Percentiles rank a stretch among this genome's conserved stretches.
These are phyloP conservation scores for Caenorhabditis doughertyi DNA, from an alignment of 2,888 invertebrate genomes.

Conservation along the genomic window DNA sequence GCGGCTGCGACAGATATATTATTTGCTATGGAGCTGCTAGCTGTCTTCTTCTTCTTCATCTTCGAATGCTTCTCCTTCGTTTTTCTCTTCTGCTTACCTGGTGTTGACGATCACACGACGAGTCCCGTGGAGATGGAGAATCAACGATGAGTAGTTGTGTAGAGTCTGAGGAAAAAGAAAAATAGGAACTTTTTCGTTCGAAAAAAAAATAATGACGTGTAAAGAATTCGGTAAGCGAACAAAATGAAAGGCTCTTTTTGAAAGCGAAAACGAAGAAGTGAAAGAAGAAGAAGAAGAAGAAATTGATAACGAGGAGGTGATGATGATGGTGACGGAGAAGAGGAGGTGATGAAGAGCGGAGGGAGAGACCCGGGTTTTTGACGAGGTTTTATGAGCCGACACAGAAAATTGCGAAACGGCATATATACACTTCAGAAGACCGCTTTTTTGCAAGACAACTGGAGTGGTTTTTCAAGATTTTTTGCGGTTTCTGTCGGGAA, in stretches of 20 bases:
- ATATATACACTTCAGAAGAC: conserved; percentile 14
- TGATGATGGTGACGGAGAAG: conserved; percentile 17
- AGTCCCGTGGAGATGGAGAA: conserved; percentile 24
- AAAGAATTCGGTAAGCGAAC: background rate
- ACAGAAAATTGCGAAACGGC: no score
- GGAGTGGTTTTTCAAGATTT: background rate
- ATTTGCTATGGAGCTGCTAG: conserved; percentile 5
- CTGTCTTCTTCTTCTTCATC: background rate
- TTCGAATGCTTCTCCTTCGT: no score
- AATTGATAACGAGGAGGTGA: conserved; percentile 58
- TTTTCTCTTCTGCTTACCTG: conserved; percentile 37
- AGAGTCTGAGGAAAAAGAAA: conserved; percentile 29
- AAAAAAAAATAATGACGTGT: conserved; percentile 9
- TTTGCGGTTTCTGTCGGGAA: no score
- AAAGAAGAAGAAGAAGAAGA: conserved; percentile 37
- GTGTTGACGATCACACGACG: conserved; percentile 55
- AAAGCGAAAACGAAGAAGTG: conserved; percentile 21
- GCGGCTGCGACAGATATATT: conserved; percentile 28
- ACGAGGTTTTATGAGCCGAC: conserved; percentile 60
- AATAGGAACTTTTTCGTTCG: background rate
- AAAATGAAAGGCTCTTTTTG: conserved; percentile 13
- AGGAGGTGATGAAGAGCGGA: conserved; percentile 24
- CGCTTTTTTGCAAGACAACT: background rate
- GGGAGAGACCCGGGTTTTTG: conserved; percentile 32
- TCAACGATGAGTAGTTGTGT: conserved; percentile 19